Evolutionary conservation across 2,888 invertebrate species (phyloP).

Genomic region (Eupithecia pulchellata): DNA sequence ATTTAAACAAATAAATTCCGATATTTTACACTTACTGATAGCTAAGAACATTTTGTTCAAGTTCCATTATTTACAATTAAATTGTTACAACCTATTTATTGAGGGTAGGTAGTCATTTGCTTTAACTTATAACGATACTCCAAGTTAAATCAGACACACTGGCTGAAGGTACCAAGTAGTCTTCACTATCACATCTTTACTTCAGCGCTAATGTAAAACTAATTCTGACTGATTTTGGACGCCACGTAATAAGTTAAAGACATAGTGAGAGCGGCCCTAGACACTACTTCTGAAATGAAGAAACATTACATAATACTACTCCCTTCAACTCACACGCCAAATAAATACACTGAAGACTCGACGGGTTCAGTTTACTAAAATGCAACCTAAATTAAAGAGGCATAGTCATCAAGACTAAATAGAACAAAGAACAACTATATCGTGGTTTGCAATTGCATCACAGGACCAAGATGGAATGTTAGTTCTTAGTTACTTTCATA

Average conservation of each 20-base stretch:
- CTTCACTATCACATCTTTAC: background rate
- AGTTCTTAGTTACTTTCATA: background rate
- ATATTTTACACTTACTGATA: constrained; percentile 37
- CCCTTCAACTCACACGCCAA: constrained; percentile 7
- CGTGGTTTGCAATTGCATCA: background rate
- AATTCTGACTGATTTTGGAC: background rate
- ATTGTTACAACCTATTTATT: constrained; percentile 23
- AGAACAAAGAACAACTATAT: background rate
- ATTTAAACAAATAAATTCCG: constrained; percentile 24
- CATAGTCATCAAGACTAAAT: constrained; percentile 12
- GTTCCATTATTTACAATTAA: constrained; percentile 33
- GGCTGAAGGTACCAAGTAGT: background rate
- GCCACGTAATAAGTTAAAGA: background rate
- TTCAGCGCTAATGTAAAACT: background rate
- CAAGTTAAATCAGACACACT: background rate
- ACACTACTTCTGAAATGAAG: background rate
- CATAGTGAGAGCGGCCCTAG: background rate
- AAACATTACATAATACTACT: constrained; percentile 8
- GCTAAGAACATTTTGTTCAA: constrained; percentile 32
- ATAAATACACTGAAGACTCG: constrained; percentile 24
- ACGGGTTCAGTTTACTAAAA: constrained; percentile 8
- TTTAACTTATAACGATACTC: background rate
- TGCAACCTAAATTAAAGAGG: background rate
- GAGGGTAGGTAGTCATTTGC: background rate
- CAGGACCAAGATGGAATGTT: constrained; percentile 13